Base-by-base conservation (phyloP, 1,140 invertebrate species). In the Trichoplusia ni region DNA sequence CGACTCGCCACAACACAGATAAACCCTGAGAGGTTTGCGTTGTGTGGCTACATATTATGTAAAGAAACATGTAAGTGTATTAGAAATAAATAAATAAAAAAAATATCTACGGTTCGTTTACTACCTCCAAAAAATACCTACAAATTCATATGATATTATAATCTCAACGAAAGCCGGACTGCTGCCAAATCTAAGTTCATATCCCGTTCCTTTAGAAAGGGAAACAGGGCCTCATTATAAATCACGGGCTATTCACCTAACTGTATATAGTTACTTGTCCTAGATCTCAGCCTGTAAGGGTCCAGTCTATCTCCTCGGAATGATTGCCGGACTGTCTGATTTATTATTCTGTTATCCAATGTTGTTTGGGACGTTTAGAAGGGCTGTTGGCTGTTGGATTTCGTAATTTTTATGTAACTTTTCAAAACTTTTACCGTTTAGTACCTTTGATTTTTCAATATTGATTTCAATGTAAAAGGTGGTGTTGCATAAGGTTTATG, bases 181-280 rank as follows among this genome's bases (percentile, higher is more conserved):
- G 46, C 18, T 18, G 18, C 33, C 13, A 11, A 2, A 14, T 27
- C 31, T 16, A 18, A 31, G 25, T 49, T 49, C 46, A 49, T 49
- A 60, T 60, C 40, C 29, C 27, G 42, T 9, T 23, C 31, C 56
- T 29, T 60, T 46, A 25, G 23, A 23, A 18, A 25, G 56, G 56
- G 19, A 35, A 35, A 60, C 16, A 31, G 31, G 56, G 56, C 38
- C 56, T 60, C 42, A 60, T 47, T 60, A 60, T 60, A 47, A 60
- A 60, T 60, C 56, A 60, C 31, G 4, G 27, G 27, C 42, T 47
- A 60, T 59, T 46, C 56, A 46, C 29, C 16, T 46, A 59, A 60
- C 27, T 46, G n/a, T 35, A 60, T 5, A 23, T 25, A 46, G 19
- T 46, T 35, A 44, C 37, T 44, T 59, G 40, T 59, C 19, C 51